phyloP scores from a whole-genome alignment of 2,113 vertebrate genomes.

The Baryphthengus martii region DNA sequence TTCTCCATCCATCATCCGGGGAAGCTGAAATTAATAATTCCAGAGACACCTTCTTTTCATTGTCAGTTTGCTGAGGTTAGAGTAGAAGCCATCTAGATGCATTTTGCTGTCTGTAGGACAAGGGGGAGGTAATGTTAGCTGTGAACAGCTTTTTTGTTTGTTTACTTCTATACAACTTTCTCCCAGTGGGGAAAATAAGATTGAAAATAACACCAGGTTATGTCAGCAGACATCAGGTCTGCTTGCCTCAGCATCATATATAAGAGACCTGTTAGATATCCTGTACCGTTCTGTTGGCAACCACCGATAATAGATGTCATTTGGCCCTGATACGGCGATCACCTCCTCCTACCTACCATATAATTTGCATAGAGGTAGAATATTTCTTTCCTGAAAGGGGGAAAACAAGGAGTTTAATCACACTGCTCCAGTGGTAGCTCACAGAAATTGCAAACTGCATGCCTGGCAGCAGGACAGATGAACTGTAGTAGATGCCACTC shows the following conservation, averaged over 20 bases:
- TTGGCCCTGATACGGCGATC: background rate
- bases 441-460: background rate
- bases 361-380: background rate
- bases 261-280: background rate
- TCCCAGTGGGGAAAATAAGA: background rate
- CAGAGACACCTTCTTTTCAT: slow-evolving; percentile 64
- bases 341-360: background rate
- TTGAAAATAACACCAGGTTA: background rate
- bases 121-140: background rate
- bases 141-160: background rate
- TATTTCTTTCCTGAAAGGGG: background rate
- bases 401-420: background rate
- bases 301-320: background rate
- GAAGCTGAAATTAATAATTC: slow-evolving; percentile 58
- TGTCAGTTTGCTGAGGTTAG: slow-evolving; percentile 40
- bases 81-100: slow-evolving; percentile 1
- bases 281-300: background rate
- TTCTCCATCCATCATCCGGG: slow-evolving; percentile 77
- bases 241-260: background rate
- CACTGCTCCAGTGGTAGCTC: background rate
- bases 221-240: too few species aligned
- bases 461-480: background rate
- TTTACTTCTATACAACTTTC: background rate
- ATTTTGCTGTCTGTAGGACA: slow-evolving; percentile 39
- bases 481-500: background rate